Percentiles rank a stretch among this genome's conserved stretches.
Evolutionary conservation across 2,113 vertebrate species (phyloP).

Genomic region (Crocuta crocuta): DNA sequence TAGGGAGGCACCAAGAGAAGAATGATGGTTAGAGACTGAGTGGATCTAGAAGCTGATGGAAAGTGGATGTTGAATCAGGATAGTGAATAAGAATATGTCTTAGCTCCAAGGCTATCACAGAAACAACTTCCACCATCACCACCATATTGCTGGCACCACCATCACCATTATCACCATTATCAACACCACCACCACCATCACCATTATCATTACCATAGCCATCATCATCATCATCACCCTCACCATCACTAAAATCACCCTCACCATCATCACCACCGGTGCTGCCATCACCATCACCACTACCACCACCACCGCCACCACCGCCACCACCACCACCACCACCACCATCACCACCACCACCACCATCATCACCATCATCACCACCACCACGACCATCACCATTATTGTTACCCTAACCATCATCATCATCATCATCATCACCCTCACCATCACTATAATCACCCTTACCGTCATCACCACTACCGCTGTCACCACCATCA

Average conservation of each 20-base stretch:
- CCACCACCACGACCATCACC: rapidly evolving
- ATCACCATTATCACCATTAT: rapidly evolving
- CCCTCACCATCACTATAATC: background rate
- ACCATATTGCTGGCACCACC: background rate
- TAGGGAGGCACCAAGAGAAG: background rate
- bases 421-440: rapidly evolving
- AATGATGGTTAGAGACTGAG: background rate
- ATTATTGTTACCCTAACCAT: background rate
- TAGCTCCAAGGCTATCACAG: background rate
- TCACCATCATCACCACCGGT: background rate
- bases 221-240: rapidly evolving
- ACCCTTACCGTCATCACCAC: rapidly evolving
- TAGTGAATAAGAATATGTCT: background rate
- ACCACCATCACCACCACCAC: rapidly evolving
- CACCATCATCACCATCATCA: background rate
- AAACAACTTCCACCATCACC: background rate
- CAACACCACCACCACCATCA: rapidly evolving
- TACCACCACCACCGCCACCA: rapidly evolving
- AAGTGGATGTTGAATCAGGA: background rate
- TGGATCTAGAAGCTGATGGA: background rate
- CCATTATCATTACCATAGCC: background rate
- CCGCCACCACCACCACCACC: rapidly evolving
- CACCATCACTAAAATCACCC: rapidly evolving
- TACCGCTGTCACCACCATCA: background rate
- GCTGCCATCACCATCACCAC: rapidly evolving